Evolutionary conservation across 2,888 invertebrate genomes (phyloP).

Genomic region (Scaptomyza polygonia): DNA sequence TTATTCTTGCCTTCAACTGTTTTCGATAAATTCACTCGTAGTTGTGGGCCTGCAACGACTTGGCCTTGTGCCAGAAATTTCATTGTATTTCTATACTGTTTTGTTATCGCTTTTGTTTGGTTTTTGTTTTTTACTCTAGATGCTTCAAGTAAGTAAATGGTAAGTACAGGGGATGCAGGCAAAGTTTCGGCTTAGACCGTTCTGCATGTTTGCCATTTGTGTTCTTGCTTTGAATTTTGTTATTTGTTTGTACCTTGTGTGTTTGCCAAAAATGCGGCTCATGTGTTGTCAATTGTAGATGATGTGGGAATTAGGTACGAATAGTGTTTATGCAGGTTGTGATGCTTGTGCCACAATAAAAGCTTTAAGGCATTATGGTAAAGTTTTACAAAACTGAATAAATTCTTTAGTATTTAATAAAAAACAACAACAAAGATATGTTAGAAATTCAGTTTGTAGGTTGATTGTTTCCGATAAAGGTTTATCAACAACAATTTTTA

Average conservation of each 20-base stretch:
- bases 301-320: constrained; percentile 73
- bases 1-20: constrained; percentile 41
- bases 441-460: no score
- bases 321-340: constrained; percentile 37
- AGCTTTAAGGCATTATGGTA: constrained; percentile 28
- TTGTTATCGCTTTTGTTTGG: constrained; percentile 53
- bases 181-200: constrained; percentile 63
- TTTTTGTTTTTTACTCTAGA: constrained; percentile 62
- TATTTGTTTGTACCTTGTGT: constrained; percentile 10
- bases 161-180: constrained; percentile 19
- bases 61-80: constrained; percentile 72
- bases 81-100: constrained; percentile 51
- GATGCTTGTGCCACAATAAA: background rate
- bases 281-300: constrained; percentile 75
- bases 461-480: no score
- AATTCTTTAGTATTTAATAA: no score
- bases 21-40: constrained; percentile 52
- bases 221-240: constrained; percentile 25
- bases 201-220: constrained; percentile 70
- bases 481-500: no score
- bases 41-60: constrained; percentile 41
- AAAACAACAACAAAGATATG: no score
- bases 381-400: constrained; percentile 32
- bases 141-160: constrained; percentile 18
- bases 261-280: constrained; percentile 66